Evolutionary conservation across 30 jellyfish, hydroid and myxozoan species (phyloP).

Genomic region (Turritopsis rubra): DNA sequence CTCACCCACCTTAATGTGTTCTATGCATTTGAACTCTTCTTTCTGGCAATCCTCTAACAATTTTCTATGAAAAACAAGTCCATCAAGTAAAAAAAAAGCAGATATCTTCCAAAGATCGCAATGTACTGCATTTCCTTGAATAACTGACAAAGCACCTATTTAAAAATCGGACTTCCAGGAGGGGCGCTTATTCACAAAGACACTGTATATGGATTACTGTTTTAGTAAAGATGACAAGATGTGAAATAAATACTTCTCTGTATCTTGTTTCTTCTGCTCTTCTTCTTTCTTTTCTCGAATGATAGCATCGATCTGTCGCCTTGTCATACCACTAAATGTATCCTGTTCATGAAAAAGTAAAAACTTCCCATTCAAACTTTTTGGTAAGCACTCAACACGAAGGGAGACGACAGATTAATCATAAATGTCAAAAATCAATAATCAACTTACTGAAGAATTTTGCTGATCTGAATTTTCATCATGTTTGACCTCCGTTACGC

Average conservation of each 20-base stretch:
- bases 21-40: neutral
- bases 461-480: neutral
- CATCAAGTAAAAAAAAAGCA: neutral
- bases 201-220: too few species aligned
- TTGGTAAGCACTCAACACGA: neutral
- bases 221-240: too few species aligned
- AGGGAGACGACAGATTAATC: too few species aligned
- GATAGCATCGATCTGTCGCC: slow-evolving; percentile 60
- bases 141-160: too few species aligned
- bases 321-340: slow-evolving; percentile 48
- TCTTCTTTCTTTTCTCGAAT: slow-evolving; percentile 52
- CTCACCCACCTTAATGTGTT: neutral
- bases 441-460: neutral
- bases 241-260: slow-evolving; percentile 43
- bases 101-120: neutral
- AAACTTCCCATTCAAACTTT: slow-evolving; percentile 30
- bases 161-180: too few species aligned
- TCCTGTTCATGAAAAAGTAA: slow-evolving; percentile 21
- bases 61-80: neutral
- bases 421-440: too few species aligned
- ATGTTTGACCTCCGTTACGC: neutral
- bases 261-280: slow-evolving; percentile 55
- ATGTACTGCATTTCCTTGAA: too few species aligned
- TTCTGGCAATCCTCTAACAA: neutral
- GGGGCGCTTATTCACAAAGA: too few species aligned